A percentile compares a stretch with the other conserved stretches of the same genome.
These are phyloP conservation scores for Synanthedon formicaeformis DNA, from an alignment of 2,888 invertebrate genomes.

Conservation along the genomic window DNA sequence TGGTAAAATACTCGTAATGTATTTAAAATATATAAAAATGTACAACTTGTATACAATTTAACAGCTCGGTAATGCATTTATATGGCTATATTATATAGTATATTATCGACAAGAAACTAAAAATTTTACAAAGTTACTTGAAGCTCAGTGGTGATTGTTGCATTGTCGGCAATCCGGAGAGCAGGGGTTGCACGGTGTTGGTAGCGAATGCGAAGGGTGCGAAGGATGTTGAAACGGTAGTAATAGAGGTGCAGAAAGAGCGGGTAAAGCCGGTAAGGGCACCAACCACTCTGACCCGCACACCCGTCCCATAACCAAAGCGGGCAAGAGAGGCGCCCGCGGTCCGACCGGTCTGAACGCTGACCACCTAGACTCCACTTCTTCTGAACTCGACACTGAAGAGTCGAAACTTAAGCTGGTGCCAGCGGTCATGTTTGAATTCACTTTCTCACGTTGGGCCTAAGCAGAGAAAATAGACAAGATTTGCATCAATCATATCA, in stretches of 20 bases:
- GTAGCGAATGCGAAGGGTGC: slow-evolving; percentile 17
- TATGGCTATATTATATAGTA: too few relatives aligned
- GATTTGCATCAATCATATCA: neutral
- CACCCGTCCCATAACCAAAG: slow-evolving; percentile 62
- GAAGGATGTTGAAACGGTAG: slow-evolving; percentile 50
- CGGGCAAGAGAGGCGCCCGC: slow-evolving; percentile 54
- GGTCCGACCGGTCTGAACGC: slow-evolving; percentile 63
- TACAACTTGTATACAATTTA: too few relatives aligned
- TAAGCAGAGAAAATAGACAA: slow-evolving; percentile 13
- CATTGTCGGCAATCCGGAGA: slow-evolving; percentile 62
- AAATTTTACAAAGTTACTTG: neutral
- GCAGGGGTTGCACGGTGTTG: slow-evolving; percentile 46
- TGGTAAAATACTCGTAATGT: too few relatives aligned
- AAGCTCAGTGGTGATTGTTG: slow-evolving; percentile 33
- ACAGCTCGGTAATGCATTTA: too few relatives aligned
- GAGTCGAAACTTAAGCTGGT: slow-evolving; percentile 33
- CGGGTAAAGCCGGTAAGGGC: slow-evolving; percentile 51
- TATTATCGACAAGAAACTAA: too few relatives aligned
- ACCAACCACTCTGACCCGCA: slow-evolving; percentile 66
- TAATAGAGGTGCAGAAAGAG: slow-evolving; percentile 46
- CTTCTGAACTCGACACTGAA: slow-evolving; percentile 49
- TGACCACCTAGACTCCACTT: slow-evolving; percentile 50
- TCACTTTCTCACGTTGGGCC: slow-evolving; percentile 41
- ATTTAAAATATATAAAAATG: too few relatives aligned
- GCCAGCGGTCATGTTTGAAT: slow-evolving; percentile 19